Evolutionary conservation across 1,140 invertebrate genomes (phyloP), one percentile per base, ranked within the genome.

Genomic region (Drosophila trapezifrons): DNA sequence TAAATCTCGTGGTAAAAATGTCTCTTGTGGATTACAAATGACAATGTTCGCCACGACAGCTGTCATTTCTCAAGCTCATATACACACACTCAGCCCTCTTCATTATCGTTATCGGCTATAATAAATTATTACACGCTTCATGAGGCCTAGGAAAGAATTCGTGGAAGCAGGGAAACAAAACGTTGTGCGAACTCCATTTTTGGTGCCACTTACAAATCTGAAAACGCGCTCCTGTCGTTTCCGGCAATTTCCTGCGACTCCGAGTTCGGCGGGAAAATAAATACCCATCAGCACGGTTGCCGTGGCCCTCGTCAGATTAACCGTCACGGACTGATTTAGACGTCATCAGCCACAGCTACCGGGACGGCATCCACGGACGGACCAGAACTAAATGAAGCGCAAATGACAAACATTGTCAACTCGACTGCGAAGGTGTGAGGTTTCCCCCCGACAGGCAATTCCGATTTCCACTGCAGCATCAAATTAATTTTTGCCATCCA

Each of bases 381-480:
- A 38, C 22, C 43, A 45, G 52, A 59, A 60, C 37, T 62, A 81
- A 80, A 81, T 81, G 59, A 59, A 60, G 72, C 78, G 72, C 38
- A 71, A 52, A 65, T 57, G 73, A 58, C 73, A 81, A 81, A 80
- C 65, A 80, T 51, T 60, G 58, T 66, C 56, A 78, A 43, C 56
- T 43, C n/a, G 27, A 65, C 10, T 45, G 32, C 7, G 17, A 37
- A 37, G 22, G 18, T 57, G 40, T 20, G 20, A 27, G 37, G 27
- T 55, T 45, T 57, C 20, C 55, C 51, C 40, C 9, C 29, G 29
- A 37, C 59, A 54, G 40, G 57, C 22, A 47, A 15, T 17, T 17
- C 13, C 9, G 38, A 45, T 38, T 12, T 27, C 38, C n/a, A 51
- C 25, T 22, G 3, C 27, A 55, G 32, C 37, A 18, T 22, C 27